Percentiles rank a stretch among this genome's conserved stretches.
Evolutionary conservation across 1,140 invertebrate species (phyloP).

Genomic region (Acromyrmex heyeri): DNA sequence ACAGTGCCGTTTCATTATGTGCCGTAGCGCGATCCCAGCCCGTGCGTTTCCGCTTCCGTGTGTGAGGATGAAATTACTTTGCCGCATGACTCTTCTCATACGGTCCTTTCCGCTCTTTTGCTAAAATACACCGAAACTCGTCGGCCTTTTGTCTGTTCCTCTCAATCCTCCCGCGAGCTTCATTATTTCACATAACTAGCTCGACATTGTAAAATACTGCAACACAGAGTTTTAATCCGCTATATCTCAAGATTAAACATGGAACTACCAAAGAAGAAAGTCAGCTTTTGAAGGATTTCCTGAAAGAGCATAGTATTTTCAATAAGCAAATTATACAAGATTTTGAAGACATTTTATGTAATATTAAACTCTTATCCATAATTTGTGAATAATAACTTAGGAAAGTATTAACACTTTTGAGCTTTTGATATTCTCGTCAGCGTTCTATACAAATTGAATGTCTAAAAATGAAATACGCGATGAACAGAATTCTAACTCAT

Average conservation of each 20-base stretch:
- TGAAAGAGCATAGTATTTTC: neutral
- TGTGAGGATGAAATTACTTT: conserved; percentile 50
- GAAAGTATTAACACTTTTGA: conserved; percentile 17
- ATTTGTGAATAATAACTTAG: conserved; percentile 36
- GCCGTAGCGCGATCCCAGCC: neutral
- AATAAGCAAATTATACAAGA: neutral
- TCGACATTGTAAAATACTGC: neutral
- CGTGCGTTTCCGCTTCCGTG: neutral
- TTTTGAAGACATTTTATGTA: neutral
- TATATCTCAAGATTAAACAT: conserved; percentile 44
- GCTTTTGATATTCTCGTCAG: conserved; percentile 6
- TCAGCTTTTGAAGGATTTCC: neutral
- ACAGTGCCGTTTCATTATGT: conserved; percentile 49
- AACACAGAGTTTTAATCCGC: conserved; percentile 7
- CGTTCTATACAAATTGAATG: neutral
- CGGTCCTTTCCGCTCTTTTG: conserved; percentile 3
- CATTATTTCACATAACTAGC: conserved; percentile 15
- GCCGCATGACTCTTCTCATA: conserved; percentile 15
- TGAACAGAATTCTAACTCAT: conserved; percentile 16
- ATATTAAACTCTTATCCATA: neutral
- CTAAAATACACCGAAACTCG: conserved; percentile 46
- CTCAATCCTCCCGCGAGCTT: neutral
- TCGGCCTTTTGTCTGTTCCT: neutral
- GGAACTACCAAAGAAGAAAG: neutral
- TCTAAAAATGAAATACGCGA: neutral